Conservation (phyloP, 30 jellyfish, hydroid and myxozoan species). For the Aurelia aurita region DNA sequence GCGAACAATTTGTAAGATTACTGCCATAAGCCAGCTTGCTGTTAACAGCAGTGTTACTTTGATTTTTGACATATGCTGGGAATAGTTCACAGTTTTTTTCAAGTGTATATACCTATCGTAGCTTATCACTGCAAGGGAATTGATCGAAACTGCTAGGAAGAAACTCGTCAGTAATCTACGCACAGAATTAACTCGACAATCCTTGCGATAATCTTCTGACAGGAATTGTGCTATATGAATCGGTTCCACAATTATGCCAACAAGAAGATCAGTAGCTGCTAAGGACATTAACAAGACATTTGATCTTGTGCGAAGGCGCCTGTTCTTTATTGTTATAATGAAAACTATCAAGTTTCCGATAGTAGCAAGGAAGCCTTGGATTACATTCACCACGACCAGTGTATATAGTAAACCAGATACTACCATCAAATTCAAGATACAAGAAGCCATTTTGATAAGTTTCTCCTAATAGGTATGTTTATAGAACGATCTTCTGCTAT, state of each 20-base stretch:
- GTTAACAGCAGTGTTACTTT: conserved; percentile 1
- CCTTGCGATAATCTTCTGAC: neutral
- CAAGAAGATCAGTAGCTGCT: conserved; percentile 65
- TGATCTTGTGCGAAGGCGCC: conserved; percentile 35
- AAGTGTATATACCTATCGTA: conserved; percentile 62
- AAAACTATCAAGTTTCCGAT: conserved; percentile 30
- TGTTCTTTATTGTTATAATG: neutral
- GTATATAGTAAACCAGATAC: neutral
- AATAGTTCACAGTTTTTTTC: conserved; percentile 34
- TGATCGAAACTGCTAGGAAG: conserved; percentile 51
- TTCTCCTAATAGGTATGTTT: no score
- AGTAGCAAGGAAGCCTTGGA: conserved; percentile 21
- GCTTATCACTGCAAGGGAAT: conserved; percentile 44
- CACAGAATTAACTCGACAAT: conserved; percentile 20
- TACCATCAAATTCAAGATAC: no score
- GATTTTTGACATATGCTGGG: conserved; percentile 26
- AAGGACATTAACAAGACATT: conserved; percentile 28
- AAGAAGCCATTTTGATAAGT: no score
- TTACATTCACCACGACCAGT: conserved; percentile 19
- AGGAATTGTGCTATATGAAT: conserved; percentile 24
- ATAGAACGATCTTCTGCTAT: no score
- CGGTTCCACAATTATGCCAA: conserved; percentile 41
- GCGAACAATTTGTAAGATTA: neutral
- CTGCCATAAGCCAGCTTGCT: conserved; percentile 59
- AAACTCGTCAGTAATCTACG: conserved; percentile 32